Percentiles rank a stretch among this genome's conserved stretches.
Evolutionary conservation across 2,888 invertebrate species (phyloP).

Genomic region (Ischnus inquisitorius): DNA sequence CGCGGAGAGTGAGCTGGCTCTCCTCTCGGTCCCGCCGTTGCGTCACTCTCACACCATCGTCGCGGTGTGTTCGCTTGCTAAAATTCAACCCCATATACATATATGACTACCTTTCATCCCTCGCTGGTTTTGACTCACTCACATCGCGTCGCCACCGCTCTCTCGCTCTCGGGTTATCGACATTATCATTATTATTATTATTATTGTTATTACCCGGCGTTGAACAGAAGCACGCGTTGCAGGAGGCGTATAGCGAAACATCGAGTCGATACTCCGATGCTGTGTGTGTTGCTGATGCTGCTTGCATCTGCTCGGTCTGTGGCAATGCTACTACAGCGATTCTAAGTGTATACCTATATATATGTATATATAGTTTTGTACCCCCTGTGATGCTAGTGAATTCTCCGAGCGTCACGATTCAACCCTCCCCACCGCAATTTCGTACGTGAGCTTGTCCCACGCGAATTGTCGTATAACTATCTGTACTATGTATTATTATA

Average conservation of each 20-base stretch:
- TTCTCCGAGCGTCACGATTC: slow-evolving; percentile 55
- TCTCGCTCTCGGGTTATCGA: slow-evolving; percentile 72
- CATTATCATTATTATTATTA: slow-evolving; percentile 81
- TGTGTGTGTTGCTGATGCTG: slow-evolving; percentile 52
- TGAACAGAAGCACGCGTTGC: slow-evolving; percentile 61
- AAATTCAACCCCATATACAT: slow-evolving; percentile 42
- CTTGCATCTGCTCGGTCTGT: slow-evolving; percentile 60
- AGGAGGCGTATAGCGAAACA: slow-evolving; percentile 35
- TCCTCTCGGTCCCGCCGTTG: slow-evolving; percentile 25
- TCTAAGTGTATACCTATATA: neutral
- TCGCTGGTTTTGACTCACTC: slow-evolving; percentile 46
- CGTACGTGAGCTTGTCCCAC: slow-evolving; percentile 68
- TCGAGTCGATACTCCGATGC: slow-evolving; percentile 64
- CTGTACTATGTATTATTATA: slow-evolving; percentile 64
- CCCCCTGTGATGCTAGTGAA: slow-evolving; percentile 57
- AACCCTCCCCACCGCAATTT: slow-evolving; percentile 63
- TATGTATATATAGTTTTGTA: neutral
- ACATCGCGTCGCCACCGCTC: slow-evolving; percentile 47
- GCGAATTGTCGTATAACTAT: slow-evolving; percentile 67
- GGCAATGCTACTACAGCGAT: slow-evolving; percentile 26
- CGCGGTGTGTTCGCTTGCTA: slow-evolving; percentile 57
- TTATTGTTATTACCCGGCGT: slow-evolving; percentile 75
- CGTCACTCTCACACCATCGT: slow-evolving; percentile 62
- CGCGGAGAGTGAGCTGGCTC: slow-evolving; percentile 69
- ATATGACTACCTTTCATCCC: slow-evolving; percentile 61